These are phyloP conservation scores for Caenorhabditis doughertyi DNA, from an alignment of 2,888 invertebrate genomes.

Conservation along the genomic window DNA sequence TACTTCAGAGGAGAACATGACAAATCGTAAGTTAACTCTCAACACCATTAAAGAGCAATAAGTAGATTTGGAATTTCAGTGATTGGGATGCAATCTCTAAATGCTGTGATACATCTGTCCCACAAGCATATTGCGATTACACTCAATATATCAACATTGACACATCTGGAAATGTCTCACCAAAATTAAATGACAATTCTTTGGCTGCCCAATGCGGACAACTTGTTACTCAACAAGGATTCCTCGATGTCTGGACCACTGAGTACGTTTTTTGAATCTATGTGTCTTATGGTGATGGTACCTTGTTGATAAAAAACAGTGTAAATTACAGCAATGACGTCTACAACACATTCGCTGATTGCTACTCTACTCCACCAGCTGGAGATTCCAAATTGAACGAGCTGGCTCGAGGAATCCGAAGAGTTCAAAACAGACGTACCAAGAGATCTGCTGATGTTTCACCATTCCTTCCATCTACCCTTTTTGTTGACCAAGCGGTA, in stretches of 20 bases:
- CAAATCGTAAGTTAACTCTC: constrained; percentile 63
- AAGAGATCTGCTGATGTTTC: constrained; percentile 63
- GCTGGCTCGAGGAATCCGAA: constrained; percentile 41
- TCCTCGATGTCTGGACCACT: constrained; percentile 71
- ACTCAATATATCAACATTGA: constrained; percentile 74
- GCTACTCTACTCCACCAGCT: constrained; percentile 61
- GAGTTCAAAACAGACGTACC: constrained; percentile 51
- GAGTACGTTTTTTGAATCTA: constrained; percentile 54
- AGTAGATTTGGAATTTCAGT: constrained; percentile 34
- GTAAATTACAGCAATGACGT: constrained; percentile 73
- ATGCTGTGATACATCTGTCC: constrained; percentile 65
- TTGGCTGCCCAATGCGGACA: constrained; percentile 69
- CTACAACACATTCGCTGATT: constrained; percentile 76
- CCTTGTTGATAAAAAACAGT: no score
- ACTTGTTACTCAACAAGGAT: constrained; percentile 69
- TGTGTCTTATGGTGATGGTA: no score
- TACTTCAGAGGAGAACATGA: constrained; percentile 75
- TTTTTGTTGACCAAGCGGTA: constrained; percentile 74
- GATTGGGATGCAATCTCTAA: constrained; percentile 71
- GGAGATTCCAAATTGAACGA: constrained; percentile 48
- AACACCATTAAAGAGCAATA: background rate
- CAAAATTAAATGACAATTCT: constrained; percentile 66
- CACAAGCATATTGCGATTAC: constrained; percentile 72
- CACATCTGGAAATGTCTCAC: constrained; percentile 74
- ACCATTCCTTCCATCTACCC: constrained; percentile 60